Base-by-base conservation (phyloP, 1,140 invertebrate species). In the Meloidogyne chitwoodi region DNA sequence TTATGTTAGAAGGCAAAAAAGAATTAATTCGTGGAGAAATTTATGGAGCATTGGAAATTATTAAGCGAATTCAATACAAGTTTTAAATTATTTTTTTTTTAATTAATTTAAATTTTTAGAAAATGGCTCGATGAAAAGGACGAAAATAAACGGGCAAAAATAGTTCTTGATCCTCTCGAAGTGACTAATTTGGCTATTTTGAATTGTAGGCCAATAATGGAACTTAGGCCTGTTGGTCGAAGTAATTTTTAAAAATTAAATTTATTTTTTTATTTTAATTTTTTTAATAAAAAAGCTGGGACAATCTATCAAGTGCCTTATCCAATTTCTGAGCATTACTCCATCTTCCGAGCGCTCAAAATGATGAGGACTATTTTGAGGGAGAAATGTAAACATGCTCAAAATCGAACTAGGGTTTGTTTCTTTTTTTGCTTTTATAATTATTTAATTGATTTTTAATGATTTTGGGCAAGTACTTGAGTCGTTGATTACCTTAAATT, bases 331-430 rank as follows among this genome's bases (percentile, higher is more conserved):
- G 82, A 79, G 26, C 22, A 74, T 6, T 84, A 87, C 65, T 80
- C 85, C 10, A 83, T 87, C 66, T 86, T 86, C 44, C 62, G 78
- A 12, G 85, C 85, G 2, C 87, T 86, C 79, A 87, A 87, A 67
- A 84, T 83, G 80, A 81, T 85, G 83, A 69, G 84, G 26, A 81
- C 85, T 41, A 79, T 85, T 68, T 86, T 83, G 34, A 64, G 84
- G 48, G 19, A 79, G 24, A 79, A 56, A 79, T 27, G 76, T 83
- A 38, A 73, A 44, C 29, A 66, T 29, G 27, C 16, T 1, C 62
- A 24, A 3, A 72, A 67, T 34, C 29, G 26, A 24, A 73, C 24
- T 62, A 34, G 22, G 26, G 22, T 77, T 44, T 77, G 16, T 72
- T 71, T n/a, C 16, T 44, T 63, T 71, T 62, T 67, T 29, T 29